Base-by-base conservation (phyloP, 2,113 vertebrate species). In the Pluvialis apricaria region DNA sequence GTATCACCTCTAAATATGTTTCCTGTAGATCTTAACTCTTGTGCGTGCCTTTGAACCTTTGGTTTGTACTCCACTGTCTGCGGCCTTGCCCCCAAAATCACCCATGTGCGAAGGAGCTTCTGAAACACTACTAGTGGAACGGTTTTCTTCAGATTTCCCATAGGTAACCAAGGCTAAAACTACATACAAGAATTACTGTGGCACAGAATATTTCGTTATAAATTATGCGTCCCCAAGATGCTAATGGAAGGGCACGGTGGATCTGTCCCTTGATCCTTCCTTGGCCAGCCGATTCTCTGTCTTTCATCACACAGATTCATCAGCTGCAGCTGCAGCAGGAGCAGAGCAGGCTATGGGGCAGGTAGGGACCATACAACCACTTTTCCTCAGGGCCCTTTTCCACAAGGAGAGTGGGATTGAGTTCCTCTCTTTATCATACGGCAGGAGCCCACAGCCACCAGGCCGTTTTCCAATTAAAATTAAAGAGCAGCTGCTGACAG, bases 401-500 rank as follows among this genome's bases (percentile, higher is more conserved):
- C 75, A 34, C 14, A 42, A 85, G 54, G 54, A 66, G 62, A 51
- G 49, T 18, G 31, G 19, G 82, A 81, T 69, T 85, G 47, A 32
- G 82, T 88, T 97, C 91, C 79, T 47, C 58, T 89, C 84, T 70
- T 89, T 77, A 92, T 84, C 80, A 26, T 29, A 69, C 11, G 91
- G 68, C 60, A 45, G 85, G 36, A 94, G 65, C 47, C 26, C 45
- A 51, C 65, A 82, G 78, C 87, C 58, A 79, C 77, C 24, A 79
- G 91, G 73, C 45, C 49, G 73, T 45, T 81, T 65, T 58, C 68
- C 94, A 90, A 92, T 94, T 97, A 96, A 92, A 94, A 92, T 81
- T 90, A 90, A 91, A 60, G 17, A 78, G 87, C 82, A 94, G 92
- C 84, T 92, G 93, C 22, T 72, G 86, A 79, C 93, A 81, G 82